Conservation (phyloP, 2,113 vertebrate genomes). For the Sorex araneus region DNA sequence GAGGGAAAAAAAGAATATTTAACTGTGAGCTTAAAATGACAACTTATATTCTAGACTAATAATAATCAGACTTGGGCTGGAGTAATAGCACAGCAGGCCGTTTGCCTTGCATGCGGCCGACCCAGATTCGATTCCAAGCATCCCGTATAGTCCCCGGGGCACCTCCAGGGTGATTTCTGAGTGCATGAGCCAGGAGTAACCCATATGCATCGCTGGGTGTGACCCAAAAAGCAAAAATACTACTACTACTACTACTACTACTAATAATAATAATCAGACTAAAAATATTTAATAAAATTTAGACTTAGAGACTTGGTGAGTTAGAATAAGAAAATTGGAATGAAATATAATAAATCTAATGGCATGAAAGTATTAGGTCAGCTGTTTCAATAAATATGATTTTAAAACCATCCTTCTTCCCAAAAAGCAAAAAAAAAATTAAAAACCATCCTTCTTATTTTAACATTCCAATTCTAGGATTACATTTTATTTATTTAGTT, state of each 20-base stretch:
- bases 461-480: neutral
- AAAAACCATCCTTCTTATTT: neutral
- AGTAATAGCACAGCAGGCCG: too few relatives aligned
- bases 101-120: too few relatives aligned
- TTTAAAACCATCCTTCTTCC: neutral
- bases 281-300: neutral
- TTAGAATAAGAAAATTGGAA: neutral
- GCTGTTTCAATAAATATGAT: neutral
- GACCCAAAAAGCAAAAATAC: too few relatives aligned
- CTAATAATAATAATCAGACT: neutral
- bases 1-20: neutral
- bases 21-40: constrained; percentile 19
- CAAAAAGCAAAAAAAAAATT: too few relatives aligned
- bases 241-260: too few relatives aligned
- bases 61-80: neutral
- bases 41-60: neutral
- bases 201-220: too few relatives aligned
- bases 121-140: too few relatives aligned
- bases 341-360: neutral
- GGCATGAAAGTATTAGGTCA: neutral
- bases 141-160: too few relatives aligned
- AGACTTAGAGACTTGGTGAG: neutral
- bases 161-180: too few relatives aligned
- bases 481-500: too few relatives aligned
- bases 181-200: too few relatives aligned